Evolutionary conservation across 2,797 vertebrate species (phyloP).

Genomic region (Schizopygopsis malacanthus): DNA sequence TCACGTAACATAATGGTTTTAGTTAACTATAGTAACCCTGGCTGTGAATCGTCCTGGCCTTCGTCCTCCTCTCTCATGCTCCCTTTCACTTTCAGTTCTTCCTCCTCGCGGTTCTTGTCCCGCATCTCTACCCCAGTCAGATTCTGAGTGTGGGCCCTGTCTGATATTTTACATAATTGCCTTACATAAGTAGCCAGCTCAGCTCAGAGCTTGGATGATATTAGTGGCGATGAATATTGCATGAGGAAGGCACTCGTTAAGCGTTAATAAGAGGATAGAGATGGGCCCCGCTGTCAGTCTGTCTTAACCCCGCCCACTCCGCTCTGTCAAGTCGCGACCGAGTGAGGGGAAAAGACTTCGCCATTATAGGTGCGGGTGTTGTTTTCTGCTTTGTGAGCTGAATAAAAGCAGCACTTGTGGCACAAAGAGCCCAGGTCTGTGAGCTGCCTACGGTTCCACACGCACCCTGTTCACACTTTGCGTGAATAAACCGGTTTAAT

Average conservation of each 20-base stretch:
- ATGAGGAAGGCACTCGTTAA: conserved; percentile 85
- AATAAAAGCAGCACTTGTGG: conserved; percentile 78
- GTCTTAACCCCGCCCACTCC: conserved; percentile 75
- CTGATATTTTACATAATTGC: conserved; percentile 86
- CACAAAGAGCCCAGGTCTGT: conserved; percentile 76
- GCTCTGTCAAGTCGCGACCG: conserved; percentile 31
- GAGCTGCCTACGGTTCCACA: conserved; percentile 72
- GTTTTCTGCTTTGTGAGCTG: conserved; percentile 75
- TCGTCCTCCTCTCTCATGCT: background rate
- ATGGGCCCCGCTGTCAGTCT: conserved; percentile 79
- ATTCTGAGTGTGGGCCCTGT: conserved; percentile 75
- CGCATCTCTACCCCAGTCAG: conserved; percentile 74
- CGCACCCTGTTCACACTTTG: conserved; percentile 81
- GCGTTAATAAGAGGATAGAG: conserved; percentile 84
- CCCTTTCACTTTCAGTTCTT: conserved; percentile 15
- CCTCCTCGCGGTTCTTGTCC: conserved; percentile 65
- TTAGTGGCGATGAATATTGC: conserved; percentile 83
- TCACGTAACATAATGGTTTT: background rate
- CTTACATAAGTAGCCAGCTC: conserved; percentile 84
- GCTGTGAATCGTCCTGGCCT: background rate
- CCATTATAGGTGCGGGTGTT: conserved; percentile 79
- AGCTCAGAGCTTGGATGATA: conserved; percentile 80
- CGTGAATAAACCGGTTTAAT: conserved; percentile 83
- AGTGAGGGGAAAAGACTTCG: conserved; percentile 62
- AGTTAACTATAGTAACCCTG: background rate